Evolutionary conservation across 2,888 invertebrate species (phyloP).

Genomic region (Monopis laevigella): DNA sequence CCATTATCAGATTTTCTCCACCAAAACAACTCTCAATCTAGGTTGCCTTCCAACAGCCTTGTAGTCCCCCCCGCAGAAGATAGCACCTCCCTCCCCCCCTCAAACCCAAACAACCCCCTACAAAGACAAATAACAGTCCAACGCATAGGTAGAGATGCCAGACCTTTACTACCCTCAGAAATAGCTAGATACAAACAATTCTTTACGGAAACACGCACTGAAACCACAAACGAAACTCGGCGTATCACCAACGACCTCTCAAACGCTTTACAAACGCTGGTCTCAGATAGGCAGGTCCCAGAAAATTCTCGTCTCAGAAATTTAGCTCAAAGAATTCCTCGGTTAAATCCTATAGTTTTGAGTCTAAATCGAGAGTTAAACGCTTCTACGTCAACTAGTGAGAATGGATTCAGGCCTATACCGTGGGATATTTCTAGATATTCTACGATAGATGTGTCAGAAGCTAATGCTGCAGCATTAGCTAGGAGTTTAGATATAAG

Average conservation of each 20-base stretch:
- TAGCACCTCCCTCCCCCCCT: constrained; percentile 25
- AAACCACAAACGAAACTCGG: constrained; percentile 16
- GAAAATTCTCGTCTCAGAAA: constrained; percentile 38
- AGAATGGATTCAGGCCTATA: constrained; percentile 33
- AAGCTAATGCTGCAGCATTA: too few relatives aligned
- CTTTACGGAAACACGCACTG: constrained; percentile 33
- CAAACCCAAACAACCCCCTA: constrained; percentile 21
- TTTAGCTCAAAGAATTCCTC: constrained; percentile 43
- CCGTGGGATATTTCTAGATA: too few relatives aligned
- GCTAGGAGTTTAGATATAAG: too few relatives aligned
- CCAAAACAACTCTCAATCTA: constrained; percentile 34
- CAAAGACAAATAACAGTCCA: constrained; percentile 66
- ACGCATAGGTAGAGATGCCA: constrained; percentile 63
- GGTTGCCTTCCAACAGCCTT: constrained; percentile 27
- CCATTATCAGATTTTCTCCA: constrained; percentile 51
- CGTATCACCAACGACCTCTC: constrained; percentile 25
- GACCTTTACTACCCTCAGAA: constrained; percentile 60
- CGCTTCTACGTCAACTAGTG: constrained; percentile 16
- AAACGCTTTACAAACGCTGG: constrained; percentile 16
- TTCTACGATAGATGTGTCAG: too few relatives aligned
- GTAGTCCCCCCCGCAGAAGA: constrained; percentile 29
- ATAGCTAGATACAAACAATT: constrained; percentile 58
- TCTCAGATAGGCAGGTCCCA: constrained; percentile 26
- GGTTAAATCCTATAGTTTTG: constrained; percentile 33
- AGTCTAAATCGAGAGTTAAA: constrained; percentile 21